These are phyloP conservation scores for Sisyra nigra DNA, from an alignment of 2,888 invertebrate species.

Conservation along the genomic window DNA sequence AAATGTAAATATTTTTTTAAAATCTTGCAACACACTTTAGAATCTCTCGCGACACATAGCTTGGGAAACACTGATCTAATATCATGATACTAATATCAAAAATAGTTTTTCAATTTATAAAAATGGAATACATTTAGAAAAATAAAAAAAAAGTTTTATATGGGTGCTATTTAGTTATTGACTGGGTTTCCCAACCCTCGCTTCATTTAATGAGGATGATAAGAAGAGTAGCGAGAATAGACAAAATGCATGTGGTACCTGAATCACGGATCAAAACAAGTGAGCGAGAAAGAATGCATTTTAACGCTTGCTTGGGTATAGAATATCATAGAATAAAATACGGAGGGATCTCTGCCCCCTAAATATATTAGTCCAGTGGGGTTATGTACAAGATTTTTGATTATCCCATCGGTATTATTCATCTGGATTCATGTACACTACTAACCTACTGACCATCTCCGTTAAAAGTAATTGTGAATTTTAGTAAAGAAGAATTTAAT, in stretches of 20 bases:
- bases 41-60: no score
- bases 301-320: neutral
- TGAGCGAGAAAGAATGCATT: no score
- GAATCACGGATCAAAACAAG: no score
- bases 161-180: neutral
- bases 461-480: slow-evolving; percentile 3
- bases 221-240: no score
- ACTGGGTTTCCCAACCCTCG: neutral
- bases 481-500: neutral
- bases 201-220: neutral
- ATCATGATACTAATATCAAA: no score
- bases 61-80: no score
- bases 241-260: no score
- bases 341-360: neutral
- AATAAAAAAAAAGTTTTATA: neutral
- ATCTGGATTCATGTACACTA: slow-evolving; percentile 4
- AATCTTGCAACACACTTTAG: no score
- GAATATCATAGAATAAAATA: neutral
- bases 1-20: no score
- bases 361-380: neutral
- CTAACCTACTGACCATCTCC: slow-evolving; percentile 11
- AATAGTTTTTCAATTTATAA: no score
- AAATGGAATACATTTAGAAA: no score
- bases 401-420: neutral
- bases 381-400: neutral